These are phyloP conservation scores for Aphis gossypii DNA, from an alignment of 1,140 invertebrate species.

Conservation along the genomic window DNA sequence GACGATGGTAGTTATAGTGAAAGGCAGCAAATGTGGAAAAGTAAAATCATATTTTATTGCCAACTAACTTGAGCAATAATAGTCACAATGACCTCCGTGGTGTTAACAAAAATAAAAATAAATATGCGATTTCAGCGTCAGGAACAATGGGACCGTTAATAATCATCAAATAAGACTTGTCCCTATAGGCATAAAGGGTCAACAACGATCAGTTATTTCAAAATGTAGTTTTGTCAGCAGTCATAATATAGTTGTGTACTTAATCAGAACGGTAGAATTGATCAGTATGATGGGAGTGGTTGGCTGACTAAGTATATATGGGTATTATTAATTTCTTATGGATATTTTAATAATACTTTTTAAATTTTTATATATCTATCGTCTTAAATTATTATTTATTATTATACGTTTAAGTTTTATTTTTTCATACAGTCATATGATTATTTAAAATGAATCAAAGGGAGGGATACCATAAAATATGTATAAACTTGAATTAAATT, in stretches of 20 bases:
- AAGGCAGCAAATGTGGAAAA: constrained; percentile 41
- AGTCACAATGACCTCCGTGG: constrained; percentile 22
- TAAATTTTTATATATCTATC: neutral
- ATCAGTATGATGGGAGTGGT: too few species aligned
- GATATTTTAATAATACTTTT: neutral
- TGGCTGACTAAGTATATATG: neutral
- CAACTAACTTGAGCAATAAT: constrained; percentile 39
- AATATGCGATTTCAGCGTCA: constrained; percentile 13
- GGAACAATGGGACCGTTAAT: constrained; percentile 53
- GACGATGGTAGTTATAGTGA: neutral
- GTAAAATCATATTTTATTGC: neutral
- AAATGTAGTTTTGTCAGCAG: neutral
- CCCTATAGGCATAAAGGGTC: constrained; percentile 20
- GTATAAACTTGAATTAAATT: neutral
- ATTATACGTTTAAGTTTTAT: neutral
- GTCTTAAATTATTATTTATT: neutral
- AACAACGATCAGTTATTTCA: constrained; percentile 2
- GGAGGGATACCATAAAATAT: neutral
- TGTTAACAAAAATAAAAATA: constrained; percentile 27
- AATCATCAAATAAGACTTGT: constrained; percentile 25
- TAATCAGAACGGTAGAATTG: neutral
- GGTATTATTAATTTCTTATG: neutral
- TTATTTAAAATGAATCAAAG: neutral
- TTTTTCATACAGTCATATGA: neutral
- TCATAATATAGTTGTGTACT: neutral